Base-by-base conservation (phyloP, 2,797 vertebrate species). In the Dallia pectoralis region DNA sequence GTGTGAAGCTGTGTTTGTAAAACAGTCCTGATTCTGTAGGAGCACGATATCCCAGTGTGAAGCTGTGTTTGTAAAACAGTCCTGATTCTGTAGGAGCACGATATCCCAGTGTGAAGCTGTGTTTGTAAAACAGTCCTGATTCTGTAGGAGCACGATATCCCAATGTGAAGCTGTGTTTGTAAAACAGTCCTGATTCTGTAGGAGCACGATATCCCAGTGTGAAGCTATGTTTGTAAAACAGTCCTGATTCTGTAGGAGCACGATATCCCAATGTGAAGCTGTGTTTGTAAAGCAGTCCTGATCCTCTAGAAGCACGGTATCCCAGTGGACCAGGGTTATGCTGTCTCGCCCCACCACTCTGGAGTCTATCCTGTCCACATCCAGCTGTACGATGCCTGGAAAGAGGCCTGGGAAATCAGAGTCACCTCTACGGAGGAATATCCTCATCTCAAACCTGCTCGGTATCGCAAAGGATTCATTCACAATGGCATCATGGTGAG, bases 341-440 rank as follows among this genome's bases (percentile, higher is more conserved):
- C 97, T 0, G 97, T 99, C 82, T 96, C 97, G 2, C 97, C 97
- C 0, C 97, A 99, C 87, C 97, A 99, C 89, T 99, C 97, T 0
- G 97, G 97, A 0, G 97, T 99, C 69, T 99, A 99, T 86, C 97
- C 97, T 0, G 96, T 99, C 22, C 97, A 99, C 77, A 76, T 96
- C 77, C 97, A 98, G 90, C 95, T 99, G 7, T 99, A 99, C 9
- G 94, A 97, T 85, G 96, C 97, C 4, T 99, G 97, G 97, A 97
- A 96, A 82, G 96, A 93, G 18, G 97, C 97, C 70, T 99, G 97
- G 97, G 93, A 90, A 74, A 97, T 99, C 84, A 92, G 85, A 63
- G 96, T 99, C 79, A 99, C 97, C 87, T 99, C 97, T 90, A 99
- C 97, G 0, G 97, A 99, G 82, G 97, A 99, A 81, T 99, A 99